Percentiles rank a stretch among this genome's conserved stretches.
Conservation (phyloP, 2,797 vertebrate species). For the Propithecus perrieri region DNA sequence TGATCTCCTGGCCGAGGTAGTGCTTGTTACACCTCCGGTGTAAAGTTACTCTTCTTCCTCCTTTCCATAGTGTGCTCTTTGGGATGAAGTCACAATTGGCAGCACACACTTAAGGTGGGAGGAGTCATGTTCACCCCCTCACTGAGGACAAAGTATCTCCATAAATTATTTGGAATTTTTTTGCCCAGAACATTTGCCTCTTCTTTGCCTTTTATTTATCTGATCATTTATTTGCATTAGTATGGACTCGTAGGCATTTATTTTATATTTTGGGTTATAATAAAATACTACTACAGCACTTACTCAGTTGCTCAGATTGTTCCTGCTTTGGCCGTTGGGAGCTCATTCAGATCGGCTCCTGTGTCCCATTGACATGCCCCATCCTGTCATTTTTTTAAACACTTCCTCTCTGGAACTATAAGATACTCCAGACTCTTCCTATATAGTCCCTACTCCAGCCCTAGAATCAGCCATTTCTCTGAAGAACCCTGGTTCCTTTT, state of each 20-base stretch:
- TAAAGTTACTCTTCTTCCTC: background rate
- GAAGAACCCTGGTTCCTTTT: background rate
- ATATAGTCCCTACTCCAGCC: background rate
- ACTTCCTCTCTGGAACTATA: background rate
- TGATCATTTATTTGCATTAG: background rate
- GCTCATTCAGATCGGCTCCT: background rate
- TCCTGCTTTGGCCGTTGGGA: background rate
- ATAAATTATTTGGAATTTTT: background rate
- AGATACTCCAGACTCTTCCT: background rate
- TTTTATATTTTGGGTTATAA: background rate
- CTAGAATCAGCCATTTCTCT: background rate
- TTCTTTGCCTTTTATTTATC: background rate
- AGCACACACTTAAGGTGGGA: background rate
- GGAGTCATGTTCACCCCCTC: background rate
- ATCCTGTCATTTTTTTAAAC: background rate
- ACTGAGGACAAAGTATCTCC: background rate
- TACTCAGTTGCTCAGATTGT: background rate
- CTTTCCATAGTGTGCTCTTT: too few species aligned
- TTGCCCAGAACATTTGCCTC: background rate
- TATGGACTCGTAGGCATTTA: background rate
- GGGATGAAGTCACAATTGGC: background rate
- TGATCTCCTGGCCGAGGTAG: fast-evolving
- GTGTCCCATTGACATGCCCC: background rate
- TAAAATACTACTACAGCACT: background rate
- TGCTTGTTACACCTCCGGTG: background rate